These are phyloP conservation scores for Lepidostoma basale DNA, from an alignment of 1,140 invertebrate genomes.

Conservation along the genomic window DNA sequence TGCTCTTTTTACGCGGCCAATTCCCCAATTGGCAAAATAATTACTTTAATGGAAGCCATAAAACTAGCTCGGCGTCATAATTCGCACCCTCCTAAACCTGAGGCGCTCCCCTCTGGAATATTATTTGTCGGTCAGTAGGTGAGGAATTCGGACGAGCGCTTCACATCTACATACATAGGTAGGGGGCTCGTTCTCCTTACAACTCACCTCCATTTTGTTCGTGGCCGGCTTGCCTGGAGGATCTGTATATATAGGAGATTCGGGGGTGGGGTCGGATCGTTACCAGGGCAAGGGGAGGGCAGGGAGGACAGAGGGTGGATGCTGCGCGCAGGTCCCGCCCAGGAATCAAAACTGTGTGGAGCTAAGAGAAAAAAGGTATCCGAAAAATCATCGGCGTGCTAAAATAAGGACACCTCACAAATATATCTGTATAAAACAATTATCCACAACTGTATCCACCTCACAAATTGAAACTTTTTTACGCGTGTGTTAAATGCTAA, in stretches of 20 bases:
- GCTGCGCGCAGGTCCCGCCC: conserved; percentile 55
- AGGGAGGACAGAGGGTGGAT: conserved; percentile 51
- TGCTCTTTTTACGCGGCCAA: too few relatives aligned
- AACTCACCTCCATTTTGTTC: neutral
- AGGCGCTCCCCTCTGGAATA: neutral
- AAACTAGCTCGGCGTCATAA: too few relatives aligned
- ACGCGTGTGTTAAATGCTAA: neutral
- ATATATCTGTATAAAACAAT: too few relatives aligned
- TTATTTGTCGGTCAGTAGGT: conserved; percentile 16
- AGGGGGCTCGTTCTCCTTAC: neutral
- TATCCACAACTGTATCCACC: neutral
- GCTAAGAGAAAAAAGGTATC: neutral
- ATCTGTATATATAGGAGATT: neutral
- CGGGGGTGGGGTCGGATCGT: conserved; percentile 15
- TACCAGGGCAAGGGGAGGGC: conserved; percentile 33
- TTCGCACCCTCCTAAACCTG: too few relatives aligned
- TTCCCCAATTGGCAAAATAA: too few relatives aligned
- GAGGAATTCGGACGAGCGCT: too few relatives aligned
- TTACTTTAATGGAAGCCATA: too few relatives aligned
- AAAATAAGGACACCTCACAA: neutral
- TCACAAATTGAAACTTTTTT: neutral
- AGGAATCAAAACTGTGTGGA: conserved; percentile 8
- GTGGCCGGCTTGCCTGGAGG: neutral
- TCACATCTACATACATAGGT: neutral
- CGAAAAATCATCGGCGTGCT: too few relatives aligned